Conservation (phyloP, 1,140 invertebrate genomes). For the Drosophila albomicans region DNA sequence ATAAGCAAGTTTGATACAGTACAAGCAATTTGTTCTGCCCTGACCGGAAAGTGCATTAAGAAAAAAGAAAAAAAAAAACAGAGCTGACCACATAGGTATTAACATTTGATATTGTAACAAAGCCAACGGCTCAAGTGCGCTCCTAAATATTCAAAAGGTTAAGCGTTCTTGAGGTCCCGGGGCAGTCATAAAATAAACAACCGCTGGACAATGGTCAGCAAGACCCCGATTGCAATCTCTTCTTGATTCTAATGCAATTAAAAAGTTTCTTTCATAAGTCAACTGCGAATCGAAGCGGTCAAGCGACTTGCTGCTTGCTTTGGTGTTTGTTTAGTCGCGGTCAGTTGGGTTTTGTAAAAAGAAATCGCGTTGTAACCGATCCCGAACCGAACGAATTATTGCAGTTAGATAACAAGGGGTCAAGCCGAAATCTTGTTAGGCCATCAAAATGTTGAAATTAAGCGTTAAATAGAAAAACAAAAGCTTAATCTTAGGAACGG, state of each 20-base stretch:
- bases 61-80: slow-evolving; percentile 32
- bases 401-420: slow-evolving; percentile 52
- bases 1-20: slow-evolving; percentile 3
- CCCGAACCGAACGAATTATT: neutral
- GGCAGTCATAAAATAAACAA: slow-evolving; percentile 71
- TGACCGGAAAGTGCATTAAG: slow-evolving; percentile 69
- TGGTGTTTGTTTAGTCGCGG: slow-evolving; percentile 77
- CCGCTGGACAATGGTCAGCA: slow-evolving; percentile 37
- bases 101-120: slow-evolving; percentile 32
- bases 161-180: slow-evolving; percentile 45
- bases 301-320: slow-evolving; percentile 39
- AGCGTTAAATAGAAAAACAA: slow-evolving; percentile 83
- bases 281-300: slow-evolving; percentile 67
- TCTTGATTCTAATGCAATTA: slow-evolving; percentile 73
- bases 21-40: slow-evolving; percentile 26
- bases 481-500: slow-evolving; percentile 77
- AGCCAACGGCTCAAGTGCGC: slow-evolving; percentile 32
- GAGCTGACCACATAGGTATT: slow-evolving; percentile 34
- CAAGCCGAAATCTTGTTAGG: slow-evolving; percentile 67
- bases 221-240: slow-evolving; percentile 29
- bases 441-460: slow-evolving; percentile 79
- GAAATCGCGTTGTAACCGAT: slow-evolving; percentile 63
- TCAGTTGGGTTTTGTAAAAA: slow-evolving; percentile 68
- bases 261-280: slow-evolving; percentile 66
- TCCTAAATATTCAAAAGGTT: slow-evolving; percentile 74